phyloP scores from a whole-genome alignment of 2,888 invertebrate species.

The Conistra vaccinii region DNA sequence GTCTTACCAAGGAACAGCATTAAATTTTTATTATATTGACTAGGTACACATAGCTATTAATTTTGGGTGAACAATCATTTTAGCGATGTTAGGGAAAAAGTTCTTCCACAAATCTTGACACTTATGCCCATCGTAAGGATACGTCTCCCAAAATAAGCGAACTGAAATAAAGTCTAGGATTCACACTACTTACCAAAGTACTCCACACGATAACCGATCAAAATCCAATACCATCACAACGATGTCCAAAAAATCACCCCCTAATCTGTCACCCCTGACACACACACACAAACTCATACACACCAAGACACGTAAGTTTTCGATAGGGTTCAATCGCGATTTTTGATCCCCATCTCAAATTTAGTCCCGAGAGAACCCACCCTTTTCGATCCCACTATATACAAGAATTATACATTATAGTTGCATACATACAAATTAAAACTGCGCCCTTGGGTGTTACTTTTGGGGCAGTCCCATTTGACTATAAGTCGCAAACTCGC shows the following conservation, averaged over 20 bases:
- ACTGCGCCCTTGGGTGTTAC: constrained; percentile 75
- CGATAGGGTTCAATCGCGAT: constrained; percentile 74
- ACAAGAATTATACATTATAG: constrained; percentile 78
- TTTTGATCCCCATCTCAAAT: constrained; percentile 85
- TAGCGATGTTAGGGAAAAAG: not conserved
- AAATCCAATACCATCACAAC: constrained; percentile 59
- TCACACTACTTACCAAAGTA: constrained; percentile 3
- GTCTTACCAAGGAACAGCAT: too few species aligned
- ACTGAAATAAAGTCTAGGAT: not conserved
- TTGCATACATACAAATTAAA: constrained; percentile 82
- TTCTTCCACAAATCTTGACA: not conserved
- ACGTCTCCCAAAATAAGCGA: not conserved
- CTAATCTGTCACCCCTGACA: constrained; percentile 69
- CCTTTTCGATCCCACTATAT: constrained; percentile 78
- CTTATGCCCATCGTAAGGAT: not conserved
- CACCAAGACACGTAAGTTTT: constrained; percentile 62
- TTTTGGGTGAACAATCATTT: not conserved
- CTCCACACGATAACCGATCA: constrained; percentile 50
- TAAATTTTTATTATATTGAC: too few species aligned
- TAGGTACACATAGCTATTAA: too few species aligned
- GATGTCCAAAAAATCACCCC: constrained; percentile 68
- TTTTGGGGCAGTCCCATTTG: constrained; percentile 56
- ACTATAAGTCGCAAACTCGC: constrained; percentile 35
- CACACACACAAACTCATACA: constrained; percentile 62
- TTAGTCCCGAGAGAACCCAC: constrained; percentile 82